Conservation (phyloP, 2,888 invertebrate genomes). For the Aleiodes testaceus region DNA sequence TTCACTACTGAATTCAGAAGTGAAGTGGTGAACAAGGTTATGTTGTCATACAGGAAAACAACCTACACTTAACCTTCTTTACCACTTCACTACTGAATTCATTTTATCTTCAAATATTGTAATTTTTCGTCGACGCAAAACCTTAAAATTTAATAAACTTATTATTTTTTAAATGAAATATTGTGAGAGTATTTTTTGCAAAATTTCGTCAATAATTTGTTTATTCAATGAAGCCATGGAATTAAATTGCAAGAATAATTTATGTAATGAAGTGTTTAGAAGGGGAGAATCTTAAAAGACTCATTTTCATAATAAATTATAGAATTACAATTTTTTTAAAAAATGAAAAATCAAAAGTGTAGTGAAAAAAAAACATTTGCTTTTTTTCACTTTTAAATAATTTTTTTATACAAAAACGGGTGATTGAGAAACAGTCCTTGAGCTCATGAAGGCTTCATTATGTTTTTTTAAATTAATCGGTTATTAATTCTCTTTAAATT, state of each 20-base stretch:
- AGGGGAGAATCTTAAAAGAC: not conserved
- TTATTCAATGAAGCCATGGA: constrained; percentile 50
- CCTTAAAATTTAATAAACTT: constrained; percentile 17
- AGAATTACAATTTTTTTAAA: too few relatives aligned
- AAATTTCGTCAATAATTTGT: constrained; percentile 27
- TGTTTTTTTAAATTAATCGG: constrained; percentile 42
- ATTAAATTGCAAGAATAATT: constrained; percentile 50
- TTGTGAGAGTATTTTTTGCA: constrained; percentile 35
- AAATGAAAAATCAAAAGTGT: too few relatives aligned
- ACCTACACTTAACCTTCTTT: too few relatives aligned
- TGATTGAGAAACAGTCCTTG: constrained; percentile 64
- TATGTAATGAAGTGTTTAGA: constrained; percentile 10
- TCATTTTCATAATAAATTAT: not conserved
- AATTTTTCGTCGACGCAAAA: constrained; percentile 15
- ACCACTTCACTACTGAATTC: too few relatives aligned
- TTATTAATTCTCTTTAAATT: constrained; percentile 26
- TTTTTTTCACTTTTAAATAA: constrained; percentile 2
- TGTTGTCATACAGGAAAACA: too few relatives aligned
- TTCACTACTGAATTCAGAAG: too few relatives aligned
- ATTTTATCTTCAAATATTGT: constrained; percentile 24
- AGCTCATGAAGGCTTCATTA: constrained; percentile 67
- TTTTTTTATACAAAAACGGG: constrained; percentile 59
- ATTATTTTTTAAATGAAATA: constrained; percentile 29
- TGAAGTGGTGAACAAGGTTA: too few relatives aligned
- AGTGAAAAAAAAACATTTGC: too few relatives aligned